A percentile compares a stretch with the other conserved stretches of the same genome.
Conservation (phyloP, 2,888 invertebrate species). For the Cephus spinipes region DNA sequence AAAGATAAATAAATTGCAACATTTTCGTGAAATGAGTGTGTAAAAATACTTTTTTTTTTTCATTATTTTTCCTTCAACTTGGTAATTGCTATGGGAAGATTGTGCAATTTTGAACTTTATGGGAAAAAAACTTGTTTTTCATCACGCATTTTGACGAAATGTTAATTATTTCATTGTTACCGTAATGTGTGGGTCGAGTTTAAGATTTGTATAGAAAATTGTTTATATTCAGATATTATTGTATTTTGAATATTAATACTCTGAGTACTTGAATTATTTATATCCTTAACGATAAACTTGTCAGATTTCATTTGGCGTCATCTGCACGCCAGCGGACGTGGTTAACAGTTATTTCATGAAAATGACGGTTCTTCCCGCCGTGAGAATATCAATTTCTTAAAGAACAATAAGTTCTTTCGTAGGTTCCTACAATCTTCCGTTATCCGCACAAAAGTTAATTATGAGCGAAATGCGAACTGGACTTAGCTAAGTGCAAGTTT, state of each 20-base stretch:
- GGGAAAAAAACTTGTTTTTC: background rate
- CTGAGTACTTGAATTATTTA: background rate
- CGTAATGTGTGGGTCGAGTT: too few species aligned
- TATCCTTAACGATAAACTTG: background rate
- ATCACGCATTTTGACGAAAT: background rate
- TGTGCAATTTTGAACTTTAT: background rate
- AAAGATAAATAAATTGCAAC: background rate
- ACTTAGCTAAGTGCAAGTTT: background rate
- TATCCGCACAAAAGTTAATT: background rate
- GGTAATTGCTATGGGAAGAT: background rate
- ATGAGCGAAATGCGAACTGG: background rate
- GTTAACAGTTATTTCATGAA: background rate
- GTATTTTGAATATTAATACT: background rate
- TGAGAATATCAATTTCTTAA: background rate
- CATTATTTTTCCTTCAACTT: background rate
- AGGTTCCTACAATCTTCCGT: background rate
- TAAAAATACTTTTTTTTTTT: background rate
- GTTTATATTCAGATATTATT: too few species aligned
- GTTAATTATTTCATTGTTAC: too few species aligned
- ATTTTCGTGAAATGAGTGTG: background rate
- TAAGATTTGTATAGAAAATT: too few species aligned
- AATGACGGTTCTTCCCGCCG: background rate
- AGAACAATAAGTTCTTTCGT: background rate
- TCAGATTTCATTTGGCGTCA: background rate
- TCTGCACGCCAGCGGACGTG: background rate